A percentile compares a stretch with the other conserved stretches of the same genome.
phyloP scores from a whole-genome alignment of 2,888 invertebrate species.

The Sarcophaga caerulescens region DNA sequence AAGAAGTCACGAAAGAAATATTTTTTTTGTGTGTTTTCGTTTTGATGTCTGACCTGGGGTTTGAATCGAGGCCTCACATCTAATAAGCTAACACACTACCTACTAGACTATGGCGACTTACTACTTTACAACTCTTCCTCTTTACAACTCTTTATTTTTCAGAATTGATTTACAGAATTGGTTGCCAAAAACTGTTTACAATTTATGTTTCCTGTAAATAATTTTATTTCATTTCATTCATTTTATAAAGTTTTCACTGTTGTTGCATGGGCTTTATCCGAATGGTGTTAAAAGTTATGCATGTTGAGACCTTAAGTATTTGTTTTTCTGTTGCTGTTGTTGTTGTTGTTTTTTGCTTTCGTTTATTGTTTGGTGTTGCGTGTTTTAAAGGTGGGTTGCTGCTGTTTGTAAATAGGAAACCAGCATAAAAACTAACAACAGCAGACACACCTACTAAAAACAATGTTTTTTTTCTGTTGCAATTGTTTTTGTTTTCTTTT shows the following conservation, averaged over 20 bases:
- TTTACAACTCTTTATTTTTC: no score
- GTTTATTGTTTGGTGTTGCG: constrained; percentile 46
- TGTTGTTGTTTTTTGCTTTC: constrained; percentile 38
- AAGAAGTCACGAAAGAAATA: no score
- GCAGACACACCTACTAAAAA: constrained; percentile 63
- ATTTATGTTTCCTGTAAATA: neutral
- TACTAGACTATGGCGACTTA: no score
- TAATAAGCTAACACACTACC: no score
- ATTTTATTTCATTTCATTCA: neutral
- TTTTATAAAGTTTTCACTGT: constrained; percentile 28
- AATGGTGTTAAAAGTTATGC: constrained; percentile 69
- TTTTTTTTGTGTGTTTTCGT: no score
- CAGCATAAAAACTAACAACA: neutral
- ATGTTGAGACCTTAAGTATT: constrained; percentile 67
- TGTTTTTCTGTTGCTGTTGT: constrained; percentile 56
- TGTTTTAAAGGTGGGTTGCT: constrained; percentile 66
- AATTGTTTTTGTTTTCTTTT: neutral
- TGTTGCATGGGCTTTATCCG: constrained; percentile 59
- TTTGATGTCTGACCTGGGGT: no score
- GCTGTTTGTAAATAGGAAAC: neutral
- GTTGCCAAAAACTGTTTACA: no score
- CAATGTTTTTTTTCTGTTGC: constrained; percentile 7
- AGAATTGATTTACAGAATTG: no score
- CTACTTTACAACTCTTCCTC: no score
- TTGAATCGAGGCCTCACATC: no score